Evolutionary conservation across 2,888 invertebrate species (phyloP).

Genomic region (Dendrolimus houi): DNA sequence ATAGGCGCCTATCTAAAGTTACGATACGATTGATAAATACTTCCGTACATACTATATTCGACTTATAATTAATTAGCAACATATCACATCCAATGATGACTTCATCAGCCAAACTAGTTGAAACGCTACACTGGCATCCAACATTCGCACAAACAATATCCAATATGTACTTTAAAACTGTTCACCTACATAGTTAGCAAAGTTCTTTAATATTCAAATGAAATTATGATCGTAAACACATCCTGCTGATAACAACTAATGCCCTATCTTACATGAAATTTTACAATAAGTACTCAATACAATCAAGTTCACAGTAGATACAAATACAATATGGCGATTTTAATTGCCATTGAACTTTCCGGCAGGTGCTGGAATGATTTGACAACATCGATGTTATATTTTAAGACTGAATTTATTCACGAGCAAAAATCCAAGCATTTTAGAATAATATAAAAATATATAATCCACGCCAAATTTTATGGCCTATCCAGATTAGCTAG

Average conservation of each 20-base stretch:
- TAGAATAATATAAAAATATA: too few species aligned
- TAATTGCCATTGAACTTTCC: too few species aligned
- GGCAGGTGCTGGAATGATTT: too few species aligned
- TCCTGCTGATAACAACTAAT: constrained; percentile 14
- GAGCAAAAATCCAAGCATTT: too few species aligned
- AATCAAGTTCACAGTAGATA: too few species aligned
- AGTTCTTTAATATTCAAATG: constrained; percentile 17
- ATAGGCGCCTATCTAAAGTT: constrained; percentile 59
- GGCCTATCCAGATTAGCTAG: too few species aligned
- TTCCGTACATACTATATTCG: constrained; percentile 53
- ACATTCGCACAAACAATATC: constrained; percentile 13
- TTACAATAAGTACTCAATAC: constrained; percentile 19
- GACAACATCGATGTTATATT: too few species aligned
- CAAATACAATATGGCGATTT: too few species aligned
- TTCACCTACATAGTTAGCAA: constrained; percentile 22
- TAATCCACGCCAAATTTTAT: too few species aligned
- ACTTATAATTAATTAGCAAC: constrained; percentile 60
- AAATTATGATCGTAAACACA: constrained; percentile 19
- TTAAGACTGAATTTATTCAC: too few species aligned
- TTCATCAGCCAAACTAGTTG: constrained; percentile 50
- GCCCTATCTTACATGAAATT: constrained; percentile 17
- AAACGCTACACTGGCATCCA: constrained; percentile 31
- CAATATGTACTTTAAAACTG: constrained; percentile 23
- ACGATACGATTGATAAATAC: constrained; percentile 64
- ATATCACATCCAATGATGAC: constrained; percentile 68